Percentiles rank a stretch among this genome's conserved stretches.
Evolutionary conservation across 2,888 invertebrate species (phyloP).

Genomic region (Mesoligia furuncula): DNA sequence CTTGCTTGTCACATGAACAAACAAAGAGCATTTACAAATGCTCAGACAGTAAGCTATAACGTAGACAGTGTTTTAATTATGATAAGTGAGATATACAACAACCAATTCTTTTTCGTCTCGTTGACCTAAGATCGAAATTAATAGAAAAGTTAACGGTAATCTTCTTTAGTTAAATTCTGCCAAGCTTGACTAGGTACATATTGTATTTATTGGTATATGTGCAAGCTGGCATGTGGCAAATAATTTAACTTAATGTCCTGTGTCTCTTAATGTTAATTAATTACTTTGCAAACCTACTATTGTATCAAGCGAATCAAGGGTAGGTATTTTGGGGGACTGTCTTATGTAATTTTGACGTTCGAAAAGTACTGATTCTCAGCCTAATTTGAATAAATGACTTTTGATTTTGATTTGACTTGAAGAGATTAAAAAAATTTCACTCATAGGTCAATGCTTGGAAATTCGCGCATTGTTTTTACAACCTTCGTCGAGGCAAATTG

Average conservation of each 20-base stretch:
- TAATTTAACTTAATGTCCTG: no score
- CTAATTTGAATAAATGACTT: background rate
- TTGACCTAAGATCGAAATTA: constrained; percentile 1
- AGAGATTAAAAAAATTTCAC: background rate
- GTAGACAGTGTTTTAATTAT: constrained; percentile 15
- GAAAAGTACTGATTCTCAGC: background rate
- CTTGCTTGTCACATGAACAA: constrained; percentile 42
- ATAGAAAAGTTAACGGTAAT: background rate
- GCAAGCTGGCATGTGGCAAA: background rate
- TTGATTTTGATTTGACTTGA: background rate
- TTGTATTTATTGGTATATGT: background rate
- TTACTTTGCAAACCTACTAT: no score
- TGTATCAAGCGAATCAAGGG: no score
- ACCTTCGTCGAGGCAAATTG: no score
- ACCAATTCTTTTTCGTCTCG: background rate
- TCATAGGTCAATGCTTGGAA: no score
- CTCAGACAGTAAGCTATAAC: constrained; percentile 28
- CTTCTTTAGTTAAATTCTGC: background rate
- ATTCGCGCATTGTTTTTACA: no score
- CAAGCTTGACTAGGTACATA: background rate
- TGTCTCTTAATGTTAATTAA: no score
- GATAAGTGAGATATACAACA: constrained; percentile 11
- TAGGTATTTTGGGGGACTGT: no score
- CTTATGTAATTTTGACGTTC: no score
- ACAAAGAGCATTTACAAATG: constrained; percentile 50